Conservation (phyloP, 2,113 vertebrate genomes). For the Casuarius casuarius region DNA sequence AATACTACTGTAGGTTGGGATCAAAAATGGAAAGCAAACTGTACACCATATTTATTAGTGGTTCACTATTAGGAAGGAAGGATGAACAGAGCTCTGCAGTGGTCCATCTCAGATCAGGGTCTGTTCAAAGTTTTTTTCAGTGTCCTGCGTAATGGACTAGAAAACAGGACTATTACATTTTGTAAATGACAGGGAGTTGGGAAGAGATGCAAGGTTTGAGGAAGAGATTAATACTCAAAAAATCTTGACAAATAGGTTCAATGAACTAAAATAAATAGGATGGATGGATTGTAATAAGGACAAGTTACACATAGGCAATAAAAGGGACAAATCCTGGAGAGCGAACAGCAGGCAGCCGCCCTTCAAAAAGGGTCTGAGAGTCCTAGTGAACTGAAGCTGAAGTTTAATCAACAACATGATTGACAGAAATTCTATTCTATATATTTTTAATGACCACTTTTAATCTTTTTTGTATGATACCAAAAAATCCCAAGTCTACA, state of each 20-base stretch:
- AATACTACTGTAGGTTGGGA: not conserved
- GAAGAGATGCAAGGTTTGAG: not conserved
- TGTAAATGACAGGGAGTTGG: not conserved
- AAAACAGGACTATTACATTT: conserved; percentile 17
- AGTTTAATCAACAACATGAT: not conserved
- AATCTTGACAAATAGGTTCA: not conserved
- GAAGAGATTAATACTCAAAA: not conserved
- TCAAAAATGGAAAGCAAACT: not conserved
- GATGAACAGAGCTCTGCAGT: not conserved
- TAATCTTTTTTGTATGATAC: not conserved
- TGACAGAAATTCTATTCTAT: not conserved
- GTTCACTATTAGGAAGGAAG: not conserved
- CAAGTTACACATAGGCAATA: not conserved
- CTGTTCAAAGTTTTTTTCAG: not conserved
- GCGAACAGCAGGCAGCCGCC: not conserved
- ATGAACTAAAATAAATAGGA: not conserved
- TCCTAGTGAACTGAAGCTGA: not conserved
- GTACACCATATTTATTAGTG: not conserved
- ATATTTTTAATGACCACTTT: not conserved
- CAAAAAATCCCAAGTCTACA: not conserved
- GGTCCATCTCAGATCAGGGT: not conserved
- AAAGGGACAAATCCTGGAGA: not conserved
- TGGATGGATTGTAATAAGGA: not conserved
- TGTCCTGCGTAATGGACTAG: not conserved
- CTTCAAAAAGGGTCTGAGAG: not conserved